phyloP scores from a whole-genome alignment of 1,140 invertebrate species.

The Neuroterus valhalla region DNA sequence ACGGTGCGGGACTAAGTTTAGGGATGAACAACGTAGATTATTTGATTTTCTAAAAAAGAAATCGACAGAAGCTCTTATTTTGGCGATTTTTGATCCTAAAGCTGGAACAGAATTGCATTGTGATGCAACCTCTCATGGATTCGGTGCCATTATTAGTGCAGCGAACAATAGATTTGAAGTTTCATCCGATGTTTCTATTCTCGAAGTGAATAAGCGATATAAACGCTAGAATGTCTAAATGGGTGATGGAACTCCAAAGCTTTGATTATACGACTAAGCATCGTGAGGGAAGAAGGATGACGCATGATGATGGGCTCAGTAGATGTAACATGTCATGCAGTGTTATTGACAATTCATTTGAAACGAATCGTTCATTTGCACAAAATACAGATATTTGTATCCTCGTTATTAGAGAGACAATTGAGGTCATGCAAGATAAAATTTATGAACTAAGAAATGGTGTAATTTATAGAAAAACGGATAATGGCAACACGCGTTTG shows the following conservation, averaged over 20 bases:
- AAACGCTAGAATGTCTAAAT: no score
- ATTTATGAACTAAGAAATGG: background rate
- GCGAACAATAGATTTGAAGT: background rate
- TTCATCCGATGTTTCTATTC: background rate
- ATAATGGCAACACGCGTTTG: background rate
- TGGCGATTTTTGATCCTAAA: background rate
- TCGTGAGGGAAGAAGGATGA: background rate
- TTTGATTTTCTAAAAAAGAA: background rate
- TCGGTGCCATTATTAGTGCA: no score
- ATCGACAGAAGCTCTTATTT: background rate
- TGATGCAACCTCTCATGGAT: background rate
- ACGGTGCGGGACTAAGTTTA: no score
- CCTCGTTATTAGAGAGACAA: background rate
- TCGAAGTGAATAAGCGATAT: background rate
- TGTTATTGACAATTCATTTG: no score
- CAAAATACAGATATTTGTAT: background rate
- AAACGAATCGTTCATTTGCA: no score
- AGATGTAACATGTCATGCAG: no score
- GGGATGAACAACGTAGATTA: background rate
- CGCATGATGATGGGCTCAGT: background rate
- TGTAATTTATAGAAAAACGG: background rate
- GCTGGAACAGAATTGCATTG: slow-evolving; percentile 5
- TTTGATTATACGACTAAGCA: no score
- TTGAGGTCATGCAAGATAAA: background rate
- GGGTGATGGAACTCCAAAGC: background rate